phyloP scores from a whole-genome alignment of 2,888 invertebrate genomes.

The Synergus gifuensis region DNA sequence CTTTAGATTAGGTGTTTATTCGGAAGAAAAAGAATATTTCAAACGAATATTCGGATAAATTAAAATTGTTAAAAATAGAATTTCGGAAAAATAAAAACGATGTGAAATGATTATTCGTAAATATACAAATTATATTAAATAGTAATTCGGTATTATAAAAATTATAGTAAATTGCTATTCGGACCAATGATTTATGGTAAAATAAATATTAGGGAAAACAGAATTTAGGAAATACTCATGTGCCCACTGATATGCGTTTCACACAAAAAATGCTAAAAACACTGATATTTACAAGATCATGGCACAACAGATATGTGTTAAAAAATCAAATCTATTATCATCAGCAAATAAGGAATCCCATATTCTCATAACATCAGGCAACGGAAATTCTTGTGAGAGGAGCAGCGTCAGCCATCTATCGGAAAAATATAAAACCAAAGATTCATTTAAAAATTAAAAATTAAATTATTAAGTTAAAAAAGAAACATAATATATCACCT shows the following conservation, averaged over 20 bases:
- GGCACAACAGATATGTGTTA: conserved; percentile 95
- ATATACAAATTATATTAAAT: too few species aligned
- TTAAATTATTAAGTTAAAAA: conserved; percentile 46
- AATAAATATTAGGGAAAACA: too few species aligned
- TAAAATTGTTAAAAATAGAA: too few species aligned
- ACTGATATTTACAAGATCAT: conserved; percentile 93
- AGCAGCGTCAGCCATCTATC: conserved; percentile 95
- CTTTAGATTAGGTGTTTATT: too few species aligned
- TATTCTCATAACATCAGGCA: conserved; percentile 97
- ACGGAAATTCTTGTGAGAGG: conserved; percentile 97
- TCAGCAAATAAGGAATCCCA: conserved; percentile 99
- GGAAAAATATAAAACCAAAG: neutral
- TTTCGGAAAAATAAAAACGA: too few species aligned
- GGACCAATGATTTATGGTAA: too few species aligned
- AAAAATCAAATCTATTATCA: conserved; percentile 91
- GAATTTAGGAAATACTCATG: too few species aligned
- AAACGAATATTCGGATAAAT: too few species aligned
- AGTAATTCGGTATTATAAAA: too few species aligned
- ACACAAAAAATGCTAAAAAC: conserved; percentile 10
- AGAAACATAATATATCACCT: conserved; percentile 79
- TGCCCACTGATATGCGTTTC: neutral
- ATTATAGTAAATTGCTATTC: too few species aligned
- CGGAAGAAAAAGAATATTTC: too few species aligned
- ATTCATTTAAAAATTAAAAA: conserved; percentile 39
- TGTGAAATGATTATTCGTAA: too few species aligned